Evolutionary conservation across 2,888 invertebrate species (phyloP).

Genomic region (Eristalis tenax): DNA sequence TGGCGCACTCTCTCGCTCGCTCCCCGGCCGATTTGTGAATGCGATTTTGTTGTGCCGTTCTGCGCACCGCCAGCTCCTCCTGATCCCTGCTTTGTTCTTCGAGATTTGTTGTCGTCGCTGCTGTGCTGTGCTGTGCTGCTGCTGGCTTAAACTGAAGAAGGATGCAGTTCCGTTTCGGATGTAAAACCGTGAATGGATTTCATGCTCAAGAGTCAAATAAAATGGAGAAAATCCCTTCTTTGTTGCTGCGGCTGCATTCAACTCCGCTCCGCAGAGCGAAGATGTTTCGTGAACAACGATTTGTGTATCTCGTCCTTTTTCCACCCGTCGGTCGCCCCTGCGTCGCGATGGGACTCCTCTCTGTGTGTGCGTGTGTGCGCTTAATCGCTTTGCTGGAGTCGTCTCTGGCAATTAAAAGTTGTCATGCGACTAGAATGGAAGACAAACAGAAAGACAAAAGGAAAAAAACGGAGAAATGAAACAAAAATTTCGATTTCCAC

Average conservation of each 20-base stretch:
- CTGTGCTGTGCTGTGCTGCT: neutral
- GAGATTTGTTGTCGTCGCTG: constrained; percentile 10
- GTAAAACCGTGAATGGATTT: constrained; percentile 64
- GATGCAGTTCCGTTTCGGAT: constrained; percentile 63
- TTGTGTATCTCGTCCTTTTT: neutral
- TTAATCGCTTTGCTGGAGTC: constrained; percentile 35
- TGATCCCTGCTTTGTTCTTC: constrained; percentile 26
- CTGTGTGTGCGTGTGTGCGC: neutral
- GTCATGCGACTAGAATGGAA: constrained; percentile 55
- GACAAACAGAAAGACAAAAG: constrained; percentile 10
- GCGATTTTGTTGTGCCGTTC: constrained; percentile 22
- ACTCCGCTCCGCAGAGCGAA: constrained; percentile 14
- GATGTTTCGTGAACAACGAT: constrained; percentile 13
- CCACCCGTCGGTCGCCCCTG: neutral
- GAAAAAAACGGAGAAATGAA: constrained; percentile 15
- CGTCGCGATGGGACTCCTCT: neutral
- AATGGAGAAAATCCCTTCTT: constrained; percentile 42
- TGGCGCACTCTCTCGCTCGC: neutral
- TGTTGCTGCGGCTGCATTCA: constrained; percentile 15
- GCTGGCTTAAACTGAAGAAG: constrained; percentile 45
- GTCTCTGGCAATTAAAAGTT: constrained; percentile 52
- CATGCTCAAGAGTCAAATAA: constrained; percentile 58
- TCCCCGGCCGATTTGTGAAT: neutral
- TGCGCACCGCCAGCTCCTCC: constrained; percentile 44
- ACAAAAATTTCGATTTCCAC: constrained; percentile 33